Base-by-base conservation (phyloP, 2,797 vertebrate species). In the Etheostoma nigrum region DNA sequence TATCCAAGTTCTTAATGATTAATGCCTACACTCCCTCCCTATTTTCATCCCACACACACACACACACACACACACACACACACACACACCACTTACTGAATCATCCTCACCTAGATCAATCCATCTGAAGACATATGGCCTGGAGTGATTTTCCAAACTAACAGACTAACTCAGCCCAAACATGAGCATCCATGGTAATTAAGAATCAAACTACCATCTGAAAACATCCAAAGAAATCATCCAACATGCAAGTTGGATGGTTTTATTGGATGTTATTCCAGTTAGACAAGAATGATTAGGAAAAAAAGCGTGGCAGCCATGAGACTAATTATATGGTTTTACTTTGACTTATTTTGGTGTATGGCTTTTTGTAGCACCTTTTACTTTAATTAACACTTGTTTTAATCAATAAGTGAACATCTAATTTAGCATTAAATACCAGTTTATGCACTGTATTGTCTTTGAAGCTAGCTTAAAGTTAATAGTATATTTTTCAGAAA, bases 1-100 rank as follows among this genome's bases (percentile, higher is more conserved):
- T 86, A 95, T 91, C 87, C 73, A 75, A 90, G 90, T 79, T 84
- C 86, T 90, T 95, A 91, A 95, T 87, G 91, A 94, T 95, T 93
- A 92, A 93, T 94, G 84, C 84, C 83, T 85, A 66, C 67, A 47
- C 83, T 69, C 83, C 85, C 63, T 81, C 76, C 81, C 76, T 69
- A 52, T 83, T 85, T 83, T 78, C 52, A 86, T 88, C 27, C 48
- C 51, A 66, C 58, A 75, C 36, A 36, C 36, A 40, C 36, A 40
- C 36, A 40, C 36, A 40, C 36, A 40, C 36, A 40, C 36, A 40
- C 36, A 11, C 36, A 40, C 54, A 66, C 78, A 25, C 81, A 65
- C 76, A 67, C 76, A 76, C 66, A 27, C 47, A 81, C 59, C 87
- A 83, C 83, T 90, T 84, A 86, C 92, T 74, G 81, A 92, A 86